A percentile compares a stretch with the other conserved stretches of the same genome.
phyloP scores from a whole-genome alignment of 2,113 vertebrate species.

The Tringa solitaria region DNA sequence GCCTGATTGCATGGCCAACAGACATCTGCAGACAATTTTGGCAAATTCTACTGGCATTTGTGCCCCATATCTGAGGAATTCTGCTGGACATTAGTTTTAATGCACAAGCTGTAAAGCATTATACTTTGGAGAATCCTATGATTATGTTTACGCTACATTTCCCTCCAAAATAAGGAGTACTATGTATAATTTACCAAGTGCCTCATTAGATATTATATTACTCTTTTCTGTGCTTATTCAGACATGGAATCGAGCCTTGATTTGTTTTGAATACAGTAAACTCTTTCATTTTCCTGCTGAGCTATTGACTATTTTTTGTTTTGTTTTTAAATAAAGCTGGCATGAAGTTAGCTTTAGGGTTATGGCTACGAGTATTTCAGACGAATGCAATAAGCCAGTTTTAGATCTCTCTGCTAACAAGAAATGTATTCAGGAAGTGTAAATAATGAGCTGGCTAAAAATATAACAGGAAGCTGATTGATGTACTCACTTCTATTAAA shows the following conservation, averaged over 20 bases:
- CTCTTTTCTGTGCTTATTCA: not conserved
- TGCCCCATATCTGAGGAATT: not conserved
- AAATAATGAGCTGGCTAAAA: constrained; percentile 13
- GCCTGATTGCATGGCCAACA: not conserved
- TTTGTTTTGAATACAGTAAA: not conserved
- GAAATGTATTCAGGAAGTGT: constrained; percentile 10
- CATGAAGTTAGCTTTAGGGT: not conserved
- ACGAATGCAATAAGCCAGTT: not conserved
- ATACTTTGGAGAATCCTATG: not conserved
- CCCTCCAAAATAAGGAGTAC: not conserved
- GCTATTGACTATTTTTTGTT: not conserved
- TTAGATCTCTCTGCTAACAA: not conserved
- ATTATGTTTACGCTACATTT: constrained; percentile 12
- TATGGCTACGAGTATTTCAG: not conserved
- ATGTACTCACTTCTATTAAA: not conserved
- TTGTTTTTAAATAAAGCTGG: not conserved
- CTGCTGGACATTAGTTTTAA: not conserved
- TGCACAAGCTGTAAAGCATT: not conserved
- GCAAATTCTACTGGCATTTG: not conserved
- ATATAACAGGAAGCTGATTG: not conserved
- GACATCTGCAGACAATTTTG: constrained; percentile 31
- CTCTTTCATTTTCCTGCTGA: not conserved
- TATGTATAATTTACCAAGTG: not conserved
- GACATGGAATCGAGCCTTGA: not conserved
- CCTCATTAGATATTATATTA: not conserved